Base-by-base conservation (phyloP, 1,140 invertebrate species). In the Cydia pomonella region DNA sequence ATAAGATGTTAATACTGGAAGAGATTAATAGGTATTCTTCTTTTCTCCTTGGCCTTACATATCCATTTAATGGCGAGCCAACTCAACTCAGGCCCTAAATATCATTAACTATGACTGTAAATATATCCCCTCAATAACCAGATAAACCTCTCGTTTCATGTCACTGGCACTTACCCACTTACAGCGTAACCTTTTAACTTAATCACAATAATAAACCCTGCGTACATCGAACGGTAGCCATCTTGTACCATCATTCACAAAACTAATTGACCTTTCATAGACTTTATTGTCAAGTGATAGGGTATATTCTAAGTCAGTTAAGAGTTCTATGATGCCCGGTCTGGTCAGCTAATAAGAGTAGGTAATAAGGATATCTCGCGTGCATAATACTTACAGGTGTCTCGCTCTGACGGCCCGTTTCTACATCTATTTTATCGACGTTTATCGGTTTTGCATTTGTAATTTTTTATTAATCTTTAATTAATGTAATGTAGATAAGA, bases 171-270 rank as follows among this genome's bases (percentile, higher is more conserved):
- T 69, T 38, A 38, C 25, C 25, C 64, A 27, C 64, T 69, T 69
- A 27, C 23, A 21, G 9, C 23, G 3, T 33, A 29, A 69, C 64
- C 25, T 29, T n/a, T 69, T 18, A 69, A 27, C 64, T n/a, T 69
- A 38, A 69, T 38, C 64, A 69, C 64, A 69, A 38, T 29, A 59
- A 59, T 59, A 59, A 59, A 59, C 53, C 10, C 53, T n/a, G 21
- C 18, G n/a, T n/a, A 16, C 41, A 44, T 7, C 41, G 47, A 50
- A 50, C 18, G 53, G 53, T 12, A 59, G 53, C 53, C 53, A 59
- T 59, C 53, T 59, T 59, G 50, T 44, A 41, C 38, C 12, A 44
- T 44, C 12, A 44, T 44, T 44, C 41, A 3, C 13, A 44, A 16
- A 44, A 38, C 3, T 0, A 16, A 3, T 16, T 44, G 13, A 44